phyloP scores from a whole-genome alignment of 1,140 invertebrate species.

The Melipona quadrifasciata region DNA sequence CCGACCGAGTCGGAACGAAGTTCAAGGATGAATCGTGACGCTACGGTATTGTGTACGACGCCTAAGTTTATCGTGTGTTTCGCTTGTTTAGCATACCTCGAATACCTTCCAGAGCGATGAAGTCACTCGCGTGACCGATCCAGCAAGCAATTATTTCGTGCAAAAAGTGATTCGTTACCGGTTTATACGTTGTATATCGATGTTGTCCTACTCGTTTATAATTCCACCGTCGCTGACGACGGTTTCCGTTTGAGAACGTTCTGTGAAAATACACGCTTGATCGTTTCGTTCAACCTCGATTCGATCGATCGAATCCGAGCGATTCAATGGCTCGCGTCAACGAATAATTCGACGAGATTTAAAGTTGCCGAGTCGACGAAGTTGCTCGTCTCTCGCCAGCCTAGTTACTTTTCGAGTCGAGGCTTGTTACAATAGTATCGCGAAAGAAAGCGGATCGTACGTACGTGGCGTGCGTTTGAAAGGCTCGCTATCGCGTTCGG shows the following conservation, averaged over 20 bases:
- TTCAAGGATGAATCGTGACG: slow-evolving; percentile 1
- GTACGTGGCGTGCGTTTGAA: not conserved
- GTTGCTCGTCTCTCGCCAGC: not conserved
- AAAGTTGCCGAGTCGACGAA: slow-evolving; percentile 30
- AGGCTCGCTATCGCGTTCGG: not conserved
- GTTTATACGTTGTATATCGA: slow-evolving; percentile 55
- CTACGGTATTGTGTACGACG: not conserved
- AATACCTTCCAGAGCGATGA: not conserved
- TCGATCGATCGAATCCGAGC: slow-evolving; percentile 62
- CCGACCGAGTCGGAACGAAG: not conserved
- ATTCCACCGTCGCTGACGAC: slow-evolving; percentile 19
- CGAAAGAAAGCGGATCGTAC: not conserved
- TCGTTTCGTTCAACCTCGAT: slow-evolving; percentile 56
- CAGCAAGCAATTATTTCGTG: not conserved
- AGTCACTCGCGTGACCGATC: slow-evolving; percentile 11
- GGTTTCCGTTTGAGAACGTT: slow-evolving; percentile 41
- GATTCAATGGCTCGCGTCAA: slow-evolving; percentile 56
- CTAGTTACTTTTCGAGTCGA: no score
- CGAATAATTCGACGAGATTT: slow-evolving; percentile 57
- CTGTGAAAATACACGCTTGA: slow-evolving; percentile 57
- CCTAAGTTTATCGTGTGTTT: not conserved
- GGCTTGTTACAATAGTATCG: not conserved
- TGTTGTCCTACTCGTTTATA: slow-evolving; percentile 30
- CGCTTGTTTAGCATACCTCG: not conserved
- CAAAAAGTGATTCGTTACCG: slow-evolving; percentile 8